Percentiles rank a stretch among this genome's conserved stretches.
phyloP scores from a whole-genome alignment of 2,797 vertebrate genomes.

The Oreochromis grahami region DNA sequence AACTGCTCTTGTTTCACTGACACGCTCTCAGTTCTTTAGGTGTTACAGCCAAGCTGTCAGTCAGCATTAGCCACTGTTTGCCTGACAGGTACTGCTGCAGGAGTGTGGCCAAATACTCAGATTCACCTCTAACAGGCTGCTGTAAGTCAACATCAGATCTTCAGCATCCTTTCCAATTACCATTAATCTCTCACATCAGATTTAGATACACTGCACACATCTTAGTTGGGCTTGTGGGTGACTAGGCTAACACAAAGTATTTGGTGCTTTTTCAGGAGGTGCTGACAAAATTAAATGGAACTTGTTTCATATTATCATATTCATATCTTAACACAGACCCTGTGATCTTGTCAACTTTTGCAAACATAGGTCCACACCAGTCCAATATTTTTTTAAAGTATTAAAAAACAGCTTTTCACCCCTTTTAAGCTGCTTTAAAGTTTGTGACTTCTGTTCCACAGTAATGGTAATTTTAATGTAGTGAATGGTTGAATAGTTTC shows the following conservation, averaged over 20 bases:
- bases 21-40: neutral
- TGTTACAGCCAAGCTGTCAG: constrained; percentile 23
- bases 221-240: neutral
- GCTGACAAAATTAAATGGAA: neutral
- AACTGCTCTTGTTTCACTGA: neutral
- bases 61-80: constrained; percentile 27
- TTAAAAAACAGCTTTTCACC: neutral
- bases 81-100: constrained; percentile 16
- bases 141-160: neutral
- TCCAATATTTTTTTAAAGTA: neutral
- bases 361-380: neutral
- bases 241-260: neutral
- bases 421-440: too few relatives aligned
- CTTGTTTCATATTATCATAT: neutral
- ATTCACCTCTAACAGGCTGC: neutral
- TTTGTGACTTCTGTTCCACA: neutral
- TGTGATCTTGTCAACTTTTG: neutral
- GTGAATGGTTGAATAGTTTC: neutral
- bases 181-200: neutral
- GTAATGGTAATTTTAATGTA: neutral
- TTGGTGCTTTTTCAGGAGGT: neutral
- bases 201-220: neutral
- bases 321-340: neutral
- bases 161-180: neutral
- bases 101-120: neutral